Evolutionary conservation across 64 coral and sea anemone genomes (phyloP), one percentile per base, ranked within the genome.

Genomic region (Montipora capricornis): DNA sequence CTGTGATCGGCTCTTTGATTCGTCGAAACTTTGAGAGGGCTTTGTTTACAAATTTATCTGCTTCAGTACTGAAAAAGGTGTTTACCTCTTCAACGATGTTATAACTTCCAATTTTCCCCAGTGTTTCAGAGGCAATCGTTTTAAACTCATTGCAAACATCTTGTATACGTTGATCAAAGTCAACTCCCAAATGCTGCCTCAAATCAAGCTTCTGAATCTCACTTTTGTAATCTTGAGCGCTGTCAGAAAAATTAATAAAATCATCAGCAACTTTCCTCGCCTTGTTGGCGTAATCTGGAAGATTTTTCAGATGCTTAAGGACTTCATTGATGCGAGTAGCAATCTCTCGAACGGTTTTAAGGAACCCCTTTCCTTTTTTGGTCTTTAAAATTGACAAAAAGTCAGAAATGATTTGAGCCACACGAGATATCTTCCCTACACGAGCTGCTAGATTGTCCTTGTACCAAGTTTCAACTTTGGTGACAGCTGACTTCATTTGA

Each of bases 201-300:
- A 98, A 89, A 7, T 96, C 89, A 29, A 95, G 94, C 29, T 91
- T 91, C 47, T 69, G 29, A 64, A 99, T 90, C 76, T 99, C 90
- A 58, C 62, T 59, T 68, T 92, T 91, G 49, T 93, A 96, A 61
- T 80, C 87, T 79, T 91, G 84, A 37, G 95, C 95, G 22, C 86
- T 78, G 10, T 90, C 89, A 11, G 97, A 92, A 52, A 99, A 99
- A 24, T 96, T 77, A 22, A 90, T 91, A 17, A 99, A 82, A 15
- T 94, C 91, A 53, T 99, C 95, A 58, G 95, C 97, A 14, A 90
- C 90, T 83, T 94, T 89, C 16, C 95, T 93, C 6, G 97, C 97
- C 26, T 96, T 96, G 6, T 89, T 47, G 5, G 97, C 97, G 75
- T 99, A 89, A 5, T 90, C 73, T 17, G 97, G 97, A 37, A 99